Evolutionary conservation across 1,140 invertebrate genomes (phyloP).

Genomic region (Cotesia vestalis): DNA sequence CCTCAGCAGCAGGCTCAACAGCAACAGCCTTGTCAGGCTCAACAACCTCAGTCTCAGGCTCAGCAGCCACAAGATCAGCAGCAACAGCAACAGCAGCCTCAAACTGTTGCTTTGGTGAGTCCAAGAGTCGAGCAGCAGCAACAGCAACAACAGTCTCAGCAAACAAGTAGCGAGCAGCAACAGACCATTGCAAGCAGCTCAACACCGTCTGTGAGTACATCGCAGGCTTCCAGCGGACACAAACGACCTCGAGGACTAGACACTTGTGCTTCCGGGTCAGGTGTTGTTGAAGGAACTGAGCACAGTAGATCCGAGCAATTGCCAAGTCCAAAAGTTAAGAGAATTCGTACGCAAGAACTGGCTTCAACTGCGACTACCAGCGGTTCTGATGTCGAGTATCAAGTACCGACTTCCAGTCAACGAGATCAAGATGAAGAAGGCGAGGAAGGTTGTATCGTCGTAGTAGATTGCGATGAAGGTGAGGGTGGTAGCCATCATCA

Average conservation of each 20-base stretch:
- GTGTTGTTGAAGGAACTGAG: slow-evolving; percentile 64
- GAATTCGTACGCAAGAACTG: slow-evolving; percentile 55
- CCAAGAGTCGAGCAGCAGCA: slow-evolving; percentile 73
- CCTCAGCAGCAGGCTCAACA: slow-evolving; percentile 52
- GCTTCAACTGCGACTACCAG: slow-evolving; percentile 53
- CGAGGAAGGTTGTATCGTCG: slow-evolving; percentile 78
- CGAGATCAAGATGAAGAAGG: slow-evolving; percentile 82
- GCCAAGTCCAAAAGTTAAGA: slow-evolving; percentile 58
- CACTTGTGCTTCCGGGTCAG: slow-evolving; percentile 65
- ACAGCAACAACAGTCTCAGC: slow-evolving; percentile 55
- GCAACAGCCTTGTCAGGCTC: slow-evolving; percentile 52
- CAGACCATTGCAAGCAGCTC: slow-evolving; percentile 69
- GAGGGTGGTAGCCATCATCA: slow-evolving; percentile 67
- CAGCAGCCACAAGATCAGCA: slow-evolving; percentile 51
- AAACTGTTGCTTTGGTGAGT: slow-evolving; percentile 78
- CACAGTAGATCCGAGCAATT: slow-evolving; percentile 57
- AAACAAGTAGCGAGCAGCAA: slow-evolving; percentile 53
- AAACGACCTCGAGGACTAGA: slow-evolving; percentile 70
- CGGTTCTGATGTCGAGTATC: slow-evolving; percentile 62
- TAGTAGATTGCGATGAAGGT: slow-evolving; percentile 72
- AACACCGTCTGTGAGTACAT: slow-evolving; percentile 69
- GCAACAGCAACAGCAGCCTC: slow-evolving; percentile 64
- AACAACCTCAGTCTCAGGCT: slow-evolving; percentile 57
- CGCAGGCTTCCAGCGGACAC: slow-evolving; percentile 66
- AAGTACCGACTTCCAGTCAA: slow-evolving; percentile 81